Conservation (phyloP, 2,113 vertebrate species). For the Theristicus caerulescens region DNA sequence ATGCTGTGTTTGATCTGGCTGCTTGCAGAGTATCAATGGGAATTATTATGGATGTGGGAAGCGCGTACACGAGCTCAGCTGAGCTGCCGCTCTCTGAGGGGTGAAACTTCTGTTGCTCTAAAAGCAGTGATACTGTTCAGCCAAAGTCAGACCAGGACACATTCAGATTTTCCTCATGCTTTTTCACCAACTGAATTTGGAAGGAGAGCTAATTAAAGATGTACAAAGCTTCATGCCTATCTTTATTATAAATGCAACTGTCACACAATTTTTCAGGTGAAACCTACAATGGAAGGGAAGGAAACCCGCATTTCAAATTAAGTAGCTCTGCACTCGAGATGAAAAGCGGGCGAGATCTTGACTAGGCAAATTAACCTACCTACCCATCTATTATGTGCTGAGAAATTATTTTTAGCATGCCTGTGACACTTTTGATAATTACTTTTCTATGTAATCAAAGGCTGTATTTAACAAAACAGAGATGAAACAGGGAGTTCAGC, state of each 20-base stretch:
- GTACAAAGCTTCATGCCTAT: not conserved
- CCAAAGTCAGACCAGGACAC: not conserved
- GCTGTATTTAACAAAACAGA: not conserved
- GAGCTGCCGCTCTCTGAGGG: not conserved
- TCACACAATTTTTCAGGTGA: not conserved
- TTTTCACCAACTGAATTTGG: not conserved
- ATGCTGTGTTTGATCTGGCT: not conserved
- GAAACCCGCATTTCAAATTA: not conserved
- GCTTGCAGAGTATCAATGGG: not conserved
- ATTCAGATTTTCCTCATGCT: not conserved
- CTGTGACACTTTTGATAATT: constrained; percentile 2
- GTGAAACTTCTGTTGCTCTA: not conserved
- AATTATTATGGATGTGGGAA: not conserved
- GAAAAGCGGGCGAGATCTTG: not conserved
- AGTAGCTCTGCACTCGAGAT: not conserved
- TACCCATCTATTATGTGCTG: not conserved
- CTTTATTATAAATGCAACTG: not conserved
- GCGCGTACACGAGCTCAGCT: rapidly evolving
- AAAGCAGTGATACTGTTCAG: not conserved
- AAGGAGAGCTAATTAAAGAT: not conserved
- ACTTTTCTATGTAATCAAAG: constrained; percentile 7
- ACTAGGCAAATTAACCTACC: constrained; percentile 15
- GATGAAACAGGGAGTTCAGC: not conserved
- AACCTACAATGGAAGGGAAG: not conserved
- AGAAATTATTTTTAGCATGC: constrained; percentile 25